Conservation (phyloP, 2,113 vertebrate species). For the Sula dactylatra region DNA sequence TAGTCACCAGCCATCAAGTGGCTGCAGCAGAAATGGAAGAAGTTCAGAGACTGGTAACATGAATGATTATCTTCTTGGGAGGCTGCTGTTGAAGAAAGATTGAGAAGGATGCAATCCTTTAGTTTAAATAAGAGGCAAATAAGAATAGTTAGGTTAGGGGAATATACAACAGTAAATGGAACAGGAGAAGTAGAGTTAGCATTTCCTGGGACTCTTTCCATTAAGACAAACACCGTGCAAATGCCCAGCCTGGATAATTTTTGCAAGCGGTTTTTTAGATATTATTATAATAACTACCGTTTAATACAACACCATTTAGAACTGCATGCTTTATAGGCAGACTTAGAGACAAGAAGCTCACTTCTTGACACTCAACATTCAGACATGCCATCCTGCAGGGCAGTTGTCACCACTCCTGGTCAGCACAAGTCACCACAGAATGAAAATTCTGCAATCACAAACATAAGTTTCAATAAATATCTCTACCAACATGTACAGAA, state of each 20-base stretch:
- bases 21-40: background rate
- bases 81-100: background rate
- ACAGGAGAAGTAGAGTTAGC: background rate
- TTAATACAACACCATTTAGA: background rate
- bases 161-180: background rate
- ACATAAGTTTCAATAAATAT: background rate
- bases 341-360: background rate
- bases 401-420: background rate
- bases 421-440: background rate
- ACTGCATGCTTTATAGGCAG: background rate
- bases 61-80: constrained; percentile 25
- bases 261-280: background rate
- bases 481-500: background rate
- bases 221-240: background rate
- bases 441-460: background rate
- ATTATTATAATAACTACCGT: background rate
- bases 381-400: background rate
- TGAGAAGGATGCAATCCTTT: background rate
- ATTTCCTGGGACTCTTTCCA: background rate
- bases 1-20: background rate
- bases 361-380: background rate
- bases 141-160: background rate
- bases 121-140: background rate
- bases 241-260: background rate
- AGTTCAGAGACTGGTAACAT: background rate